Percentiles rank a stretch among this genome's conserved stretches.
These are phyloP conservation scores for Epirrhoe alternata DNA, from an alignment of 2,888 invertebrate genomes.

Conservation along the genomic window DNA sequence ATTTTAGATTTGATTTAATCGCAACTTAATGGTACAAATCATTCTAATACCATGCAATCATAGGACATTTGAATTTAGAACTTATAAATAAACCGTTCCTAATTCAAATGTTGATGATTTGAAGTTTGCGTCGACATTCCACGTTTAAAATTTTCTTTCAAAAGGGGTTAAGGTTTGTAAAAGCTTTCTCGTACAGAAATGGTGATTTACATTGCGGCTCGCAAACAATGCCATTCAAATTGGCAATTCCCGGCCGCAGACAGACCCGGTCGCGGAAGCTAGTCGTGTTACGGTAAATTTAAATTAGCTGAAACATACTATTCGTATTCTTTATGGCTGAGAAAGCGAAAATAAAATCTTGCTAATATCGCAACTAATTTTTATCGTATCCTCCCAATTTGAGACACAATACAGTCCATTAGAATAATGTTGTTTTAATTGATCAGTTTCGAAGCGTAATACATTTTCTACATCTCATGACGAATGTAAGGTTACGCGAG, in stretches of 20 bases:
- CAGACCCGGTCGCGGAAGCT: conserved; percentile 69
- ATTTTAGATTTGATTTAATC: not conserved
- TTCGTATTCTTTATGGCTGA: conserved; percentile 11
- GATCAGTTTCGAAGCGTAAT: conserved; percentile 31
- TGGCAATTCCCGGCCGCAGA: conserved; percentile 61
- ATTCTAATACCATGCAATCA: not conserved
- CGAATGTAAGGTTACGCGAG: conserved; percentile 60
- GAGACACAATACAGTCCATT: conserved; percentile 37
- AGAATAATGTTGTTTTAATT: conserved; percentile 38
- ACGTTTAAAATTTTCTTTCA: conserved; percentile 19
- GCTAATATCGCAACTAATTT: conserved; percentile 6
- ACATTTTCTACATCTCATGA: conserved; percentile 53
- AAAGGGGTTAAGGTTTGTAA: conserved; percentile 60
- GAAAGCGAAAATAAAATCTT: conserved; percentile 31
- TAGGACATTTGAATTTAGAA: conserved; percentile 2
- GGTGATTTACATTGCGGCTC: conserved; percentile 82
- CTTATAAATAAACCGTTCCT: not conserved
- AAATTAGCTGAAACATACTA: conserved; percentile 70
- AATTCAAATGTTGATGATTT: not conserved
- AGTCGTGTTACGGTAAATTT: conserved; percentile 77
- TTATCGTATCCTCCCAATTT: conserved; percentile 33
- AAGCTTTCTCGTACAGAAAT: conserved; percentile 57
- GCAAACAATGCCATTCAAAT: conserved; percentile 74
- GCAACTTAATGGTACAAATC: not conserved
- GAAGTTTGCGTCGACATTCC: conserved; percentile 2